Evolutionary conservation across 2,888 invertebrate species (phyloP), one percentile per base, ranked within the genome.

Genomic region (Troides aeacus): DNA sequence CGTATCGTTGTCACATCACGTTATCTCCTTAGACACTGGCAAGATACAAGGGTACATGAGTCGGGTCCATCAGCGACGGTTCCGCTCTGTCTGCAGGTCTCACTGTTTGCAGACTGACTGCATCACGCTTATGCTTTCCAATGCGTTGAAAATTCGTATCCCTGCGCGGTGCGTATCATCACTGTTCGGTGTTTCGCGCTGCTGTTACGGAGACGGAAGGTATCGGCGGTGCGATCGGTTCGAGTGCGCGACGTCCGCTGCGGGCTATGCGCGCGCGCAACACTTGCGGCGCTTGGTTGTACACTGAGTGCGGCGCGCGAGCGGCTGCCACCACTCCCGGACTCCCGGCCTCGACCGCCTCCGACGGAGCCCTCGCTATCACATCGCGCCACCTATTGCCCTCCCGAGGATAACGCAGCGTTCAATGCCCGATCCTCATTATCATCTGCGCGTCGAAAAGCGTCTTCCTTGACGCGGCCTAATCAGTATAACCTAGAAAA

Each of bases 1-100:
- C 82, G 85, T 84, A 86, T 87, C 84, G 86, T 84, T 90, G 90
- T 91, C 92, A 92, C 92, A 92, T 92, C 91, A 91, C 91, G 87
- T 88, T 89, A 91, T 88, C 89, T 90, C 86, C 84, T 81, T 81
- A 80, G 81, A 80, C 87, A 87, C 85, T 75, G 78, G 76, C 74
- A 80, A 76, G 76, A 78, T 80, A 78, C 80, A 76, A 81, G 76
- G 79, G 83, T 83, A 81, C 75, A 73, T 72, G 74, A 75, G 75
- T 75, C 75, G 75, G 74, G 75, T 76, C 75, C 80, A 79, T 81
- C 78, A 76, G 80, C 77, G 81, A 76, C 78, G 87, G 85, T 87
- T 87, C 88, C 89, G 82, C 80, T 80, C 81, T 75, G 88, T 90
- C 90, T 91, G 80, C 82, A 79, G 82, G 82, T 80, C 79, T 77